A percentile compares a stretch with the other conserved stretches of the same genome.
Conservation (phyloP, 2,888 invertebrate genomes). For the Gryllus longicercus region DNA sequence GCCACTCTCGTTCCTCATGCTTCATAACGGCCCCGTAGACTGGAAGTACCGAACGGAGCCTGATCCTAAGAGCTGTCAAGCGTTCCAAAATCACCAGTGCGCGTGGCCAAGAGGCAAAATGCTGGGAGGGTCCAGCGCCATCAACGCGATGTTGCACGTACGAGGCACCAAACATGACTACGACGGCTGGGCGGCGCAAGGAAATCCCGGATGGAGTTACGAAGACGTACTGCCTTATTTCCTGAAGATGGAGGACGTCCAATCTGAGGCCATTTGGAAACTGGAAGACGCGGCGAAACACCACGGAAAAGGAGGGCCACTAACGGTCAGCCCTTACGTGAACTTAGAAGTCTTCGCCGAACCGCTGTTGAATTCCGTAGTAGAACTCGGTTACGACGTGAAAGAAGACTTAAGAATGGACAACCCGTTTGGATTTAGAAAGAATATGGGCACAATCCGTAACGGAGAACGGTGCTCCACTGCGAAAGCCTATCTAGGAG, state of each 20-base stretch:
- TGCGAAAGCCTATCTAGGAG: conserved; percentile 62
- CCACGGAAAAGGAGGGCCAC: conserved; percentile 50
- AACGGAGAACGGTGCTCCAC: conserved; percentile 52
- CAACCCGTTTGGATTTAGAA: conserved; percentile 51
- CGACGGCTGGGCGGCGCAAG: conserved; percentile 59
- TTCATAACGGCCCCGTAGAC: conserved; percentile 46
- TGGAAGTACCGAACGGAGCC: conserved; percentile 53
- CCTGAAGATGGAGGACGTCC: conserved; percentile 47
- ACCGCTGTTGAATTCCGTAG: conserved; percentile 48
- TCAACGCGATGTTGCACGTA: conserved; percentile 64
- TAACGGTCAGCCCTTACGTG: conserved; percentile 49
- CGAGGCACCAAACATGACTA: conserved; percentile 63
- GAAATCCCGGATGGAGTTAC: conserved; percentile 61
- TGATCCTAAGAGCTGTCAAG: conserved; percentile 46
- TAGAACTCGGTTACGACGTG: conserved; percentile 49
- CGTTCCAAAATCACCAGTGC: conserved; percentile 46
- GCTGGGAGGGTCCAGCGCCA: conserved; percentile 61
- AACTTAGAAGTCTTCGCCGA: conserved; percentile 50
- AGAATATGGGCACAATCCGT: conserved; percentile 52
- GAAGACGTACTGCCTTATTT: conserved; percentile 51
- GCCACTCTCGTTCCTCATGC: conserved; percentile 43
- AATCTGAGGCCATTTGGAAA: conserved; percentile 56
- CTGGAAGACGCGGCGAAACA: conserved; percentile 49
- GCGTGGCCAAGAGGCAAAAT: conserved; percentile 60
- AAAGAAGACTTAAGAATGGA: conserved; percentile 48